These are phyloP conservation scores for Limnodromus scolopaceus DNA, from an alignment of 2,797 vertebrate species.

Conservation along the genomic window DNA sequence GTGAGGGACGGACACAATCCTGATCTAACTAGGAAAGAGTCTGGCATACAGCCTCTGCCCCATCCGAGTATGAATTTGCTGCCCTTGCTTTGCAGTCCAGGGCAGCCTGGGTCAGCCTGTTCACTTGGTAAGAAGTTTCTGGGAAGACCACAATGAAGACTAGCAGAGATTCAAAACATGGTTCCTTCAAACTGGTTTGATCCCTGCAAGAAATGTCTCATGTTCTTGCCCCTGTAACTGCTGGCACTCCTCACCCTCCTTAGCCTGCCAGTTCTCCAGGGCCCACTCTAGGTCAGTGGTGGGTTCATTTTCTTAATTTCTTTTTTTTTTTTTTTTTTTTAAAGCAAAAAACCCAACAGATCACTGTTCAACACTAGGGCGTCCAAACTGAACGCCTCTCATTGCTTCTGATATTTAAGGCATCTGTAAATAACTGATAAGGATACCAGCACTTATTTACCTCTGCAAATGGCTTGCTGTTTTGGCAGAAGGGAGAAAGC, in stretches of 20 bases:
- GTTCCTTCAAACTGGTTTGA: neutral
- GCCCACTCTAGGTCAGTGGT: neutral
- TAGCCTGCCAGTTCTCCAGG: neutral
- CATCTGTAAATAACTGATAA: conserved; percentile 27
- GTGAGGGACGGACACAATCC: neutral
- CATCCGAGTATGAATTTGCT: neutral
- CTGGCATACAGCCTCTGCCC: neutral
- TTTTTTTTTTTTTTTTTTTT: neutral
- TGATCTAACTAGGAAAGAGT: neutral
- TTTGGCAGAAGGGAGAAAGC: neutral
- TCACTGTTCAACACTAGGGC: neutral
- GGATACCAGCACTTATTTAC: neutral
- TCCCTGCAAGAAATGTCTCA: neutral
- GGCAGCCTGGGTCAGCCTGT: neutral
- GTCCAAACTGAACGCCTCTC: neutral
- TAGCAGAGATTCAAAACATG: neutral
- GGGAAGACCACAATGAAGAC: neutral
- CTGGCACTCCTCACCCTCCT: neutral
- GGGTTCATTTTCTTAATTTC: neutral
- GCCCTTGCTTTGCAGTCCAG: neutral
- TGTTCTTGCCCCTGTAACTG: neutral
- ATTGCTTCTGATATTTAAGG: neutral
- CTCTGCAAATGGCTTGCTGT: conserved; percentile 2
- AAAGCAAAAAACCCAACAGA: neutral
- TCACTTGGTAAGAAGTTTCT: neutral